Base-by-base conservation (phyloP, 2,797 vertebrate species). In the Tarsius wallacei region DNA sequence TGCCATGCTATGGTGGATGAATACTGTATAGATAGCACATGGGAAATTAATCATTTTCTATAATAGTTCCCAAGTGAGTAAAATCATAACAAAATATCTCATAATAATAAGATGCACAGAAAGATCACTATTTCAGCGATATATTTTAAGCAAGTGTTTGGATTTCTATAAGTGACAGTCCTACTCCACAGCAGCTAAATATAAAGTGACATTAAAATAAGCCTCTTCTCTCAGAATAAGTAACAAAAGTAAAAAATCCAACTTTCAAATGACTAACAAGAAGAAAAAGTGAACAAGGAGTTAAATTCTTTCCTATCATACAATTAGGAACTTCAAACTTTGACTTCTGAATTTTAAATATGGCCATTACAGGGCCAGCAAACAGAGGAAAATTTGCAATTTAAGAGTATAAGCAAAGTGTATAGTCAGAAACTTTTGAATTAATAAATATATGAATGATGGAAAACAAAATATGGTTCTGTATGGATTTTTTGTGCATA, bases 311-410 rank as follows among this genome's bases (percentile, higher is more conserved):
- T 76, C 47, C 92, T 19, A 63, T 77, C 24, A 51, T 7, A 68
- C 11, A 59, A 47, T 36, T n/a, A 70, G 36, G 16, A 4, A 26
- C 5, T 91, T 88, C 10, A 78, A 17, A 74, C 22, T 51, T 28
- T 76, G 61, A 63, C 47, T 70, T 91, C 63, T 85, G 53, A 71
- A 82, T 81, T 70, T 86, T 91, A 49, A 91, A 36, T 86, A 63
- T 59, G 17, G 61, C 42, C 10, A 70, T 80, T 47, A 61, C 3
- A 51, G 24, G 36, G 2, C 9, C 49, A 66, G 22, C 74, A 24
- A 47, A 17, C 6, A 96, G 31, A 68, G 7, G 74, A 24, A n/a
- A 89, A 73, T 33, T 53, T 53, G 19, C 6, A 57, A 66, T 64
- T 11, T 33, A 28, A 77, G 19, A 70, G 7, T 49, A 2, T 55